Conservation (phyloP, 1,140 invertebrate species). For the Samia ricini region DNA sequence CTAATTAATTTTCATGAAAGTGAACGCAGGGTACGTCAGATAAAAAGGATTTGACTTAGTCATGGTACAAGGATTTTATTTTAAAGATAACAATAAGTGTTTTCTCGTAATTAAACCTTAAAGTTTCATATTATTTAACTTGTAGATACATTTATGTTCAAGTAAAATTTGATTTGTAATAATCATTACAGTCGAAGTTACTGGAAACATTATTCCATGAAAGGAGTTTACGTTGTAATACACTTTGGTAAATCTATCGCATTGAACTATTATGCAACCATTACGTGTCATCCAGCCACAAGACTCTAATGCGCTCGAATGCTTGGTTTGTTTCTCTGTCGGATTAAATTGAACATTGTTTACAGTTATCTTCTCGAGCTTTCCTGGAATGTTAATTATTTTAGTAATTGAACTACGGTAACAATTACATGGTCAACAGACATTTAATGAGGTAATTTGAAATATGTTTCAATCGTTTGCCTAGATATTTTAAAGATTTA, state of each 20-base stretch:
- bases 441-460: too few species aligned
- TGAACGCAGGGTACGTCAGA: not conserved
- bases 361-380: not conserved
- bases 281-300: not conserved
- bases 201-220: too few species aligned
- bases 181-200: too few species aligned
- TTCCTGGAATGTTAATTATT: not conserved
- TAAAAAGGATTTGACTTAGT: not conserved
- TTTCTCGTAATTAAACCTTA: not conserved
- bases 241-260: not conserved
- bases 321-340: not conserved
- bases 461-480: too few species aligned
- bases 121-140: too few species aligned
- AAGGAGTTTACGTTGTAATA: too few species aligned
- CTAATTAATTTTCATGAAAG: conserved; percentile 13
- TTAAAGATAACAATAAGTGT: not conserved
- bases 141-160: too few species aligned
- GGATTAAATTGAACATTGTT: not conserved
- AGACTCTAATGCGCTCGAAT: not conserved
- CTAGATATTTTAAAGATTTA: too few species aligned
- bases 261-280: too few species aligned
- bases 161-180: too few species aligned
- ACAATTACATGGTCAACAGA: too few species aligned
- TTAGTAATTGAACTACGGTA: too few species aligned
- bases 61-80: not conserved